Base-by-base conservation (phyloP, 2,888 invertebrate genomes). In the Epistrophe eligans region DNA sequence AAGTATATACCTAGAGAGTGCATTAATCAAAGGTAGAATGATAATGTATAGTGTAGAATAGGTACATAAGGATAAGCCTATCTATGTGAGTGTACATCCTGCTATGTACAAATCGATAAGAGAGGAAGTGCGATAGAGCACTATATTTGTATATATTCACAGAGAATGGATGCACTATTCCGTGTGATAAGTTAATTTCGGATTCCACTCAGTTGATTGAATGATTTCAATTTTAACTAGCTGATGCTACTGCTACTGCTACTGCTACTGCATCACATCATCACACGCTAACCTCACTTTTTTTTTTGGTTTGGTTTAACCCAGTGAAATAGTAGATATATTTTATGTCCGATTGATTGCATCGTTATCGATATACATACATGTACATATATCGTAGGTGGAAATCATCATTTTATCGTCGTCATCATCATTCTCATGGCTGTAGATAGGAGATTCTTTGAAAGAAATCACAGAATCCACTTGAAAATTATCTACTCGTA, bases 161-260 rank as follows among this genome's bases (percentile, higher is more conserved):
- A 55, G 38, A 70, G 50, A 62, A 74, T 84, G 66, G 17, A 66
- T 72, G 64, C 71, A 71, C 57, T 72, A 76, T 76, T 52, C 71
- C 60, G 62, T 77, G 48, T 40, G 73, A 81, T 81, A 85, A 80
- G 77, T 73, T 77, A 48, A 62, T 62, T 77, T 80, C 67, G 2
- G 11, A 48, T 67, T 66, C 71, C 67, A 77, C 60, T 72, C 79
- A 73, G 62, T 73, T 80, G 55, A 80, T 80, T 77, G 67, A 77
- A 77, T 77, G 55, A 77, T 80, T 72, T 62, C 35, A 73, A 84
- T 43, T 72, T 85, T 62, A 67, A 50, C 50, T 50, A 50, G 24
- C 24, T 24, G 24, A 32, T 6, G 32, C 35, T 1, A 24, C 24
- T 35, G 13, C 66, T 35, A 6, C 24, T 24, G 40, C 55, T 62